These are phyloP conservation scores for Camponotus vicinus DNA, from an alignment of 1,140 invertebrate genomes.

Conservation along the genomic window DNA sequence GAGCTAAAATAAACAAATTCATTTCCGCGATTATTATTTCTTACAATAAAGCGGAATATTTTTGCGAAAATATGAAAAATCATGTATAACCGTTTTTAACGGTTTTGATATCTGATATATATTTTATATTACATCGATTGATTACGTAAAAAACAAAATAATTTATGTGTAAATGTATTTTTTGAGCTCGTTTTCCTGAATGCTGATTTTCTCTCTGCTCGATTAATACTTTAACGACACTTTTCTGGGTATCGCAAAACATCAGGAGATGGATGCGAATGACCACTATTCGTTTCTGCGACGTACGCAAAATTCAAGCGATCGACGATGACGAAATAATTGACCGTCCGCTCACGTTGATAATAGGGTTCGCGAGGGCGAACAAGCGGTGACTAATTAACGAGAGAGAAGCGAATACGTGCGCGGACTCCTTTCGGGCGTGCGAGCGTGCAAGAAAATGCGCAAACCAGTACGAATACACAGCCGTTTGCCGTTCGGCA, in stretches of 20 bases:
- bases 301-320: not conserved
- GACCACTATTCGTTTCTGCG: not conserved
- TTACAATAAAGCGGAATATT: not conserved
- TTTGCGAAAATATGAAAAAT: not conserved
- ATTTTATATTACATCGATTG: not conserved
- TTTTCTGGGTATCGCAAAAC: not conserved
- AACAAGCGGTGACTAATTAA: conserved; percentile 65
- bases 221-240: not conserved
- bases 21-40: not conserved
- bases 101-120: not conserved
- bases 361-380: conserved; percentile 65
- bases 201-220: no score
- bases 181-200: not conserved
- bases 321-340: conserved; percentile 69
- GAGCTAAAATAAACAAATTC: not conserved
- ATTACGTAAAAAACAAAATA: not conserved
- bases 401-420: conserved; percentile 55
- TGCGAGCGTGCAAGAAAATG: conserved; percentile 37
- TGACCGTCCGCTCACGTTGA: conserved; percentile 68
- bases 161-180: not conserved
- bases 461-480: conserved; percentile 31
- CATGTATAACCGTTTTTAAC: not conserved
- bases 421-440: not conserved
- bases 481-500: conserved; percentile 1
- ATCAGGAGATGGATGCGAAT: not conserved